A percentile compares a stretch with the other conserved stretches of the same genome.
Conservation (phyloP, 2,888 invertebrate species). For the Drosophila gaucha region DNA sequence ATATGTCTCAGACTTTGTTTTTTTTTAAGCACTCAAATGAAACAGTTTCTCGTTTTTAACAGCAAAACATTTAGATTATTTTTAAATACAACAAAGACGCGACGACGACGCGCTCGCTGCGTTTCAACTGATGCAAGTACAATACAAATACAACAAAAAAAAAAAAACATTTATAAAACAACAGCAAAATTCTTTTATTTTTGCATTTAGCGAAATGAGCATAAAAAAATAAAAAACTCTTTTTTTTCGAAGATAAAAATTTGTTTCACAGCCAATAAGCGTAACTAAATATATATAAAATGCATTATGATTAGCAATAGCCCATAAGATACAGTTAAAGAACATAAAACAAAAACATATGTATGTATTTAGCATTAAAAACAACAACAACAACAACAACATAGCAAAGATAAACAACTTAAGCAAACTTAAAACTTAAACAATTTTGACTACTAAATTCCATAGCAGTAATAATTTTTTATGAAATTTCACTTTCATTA, state of each 20-base stretch:
- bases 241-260: slow-evolving; percentile 44
- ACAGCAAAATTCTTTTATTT: slow-evolving; percentile 51
- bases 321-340: slow-evolving; percentile 71
- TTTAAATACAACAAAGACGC: slow-evolving; percentile 56
- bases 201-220: slow-evolving; percentile 47
- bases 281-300: slow-evolving; percentile 52
- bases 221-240: slow-evolving; percentile 9
- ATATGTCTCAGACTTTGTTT: slow-evolving; percentile 11
- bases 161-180: slow-evolving; percentile 31
- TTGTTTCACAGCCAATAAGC: slow-evolving; percentile 72
- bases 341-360: slow-evolving; percentile 28
- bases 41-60: slow-evolving; percentile 75
- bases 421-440: slow-evolving; percentile 42
- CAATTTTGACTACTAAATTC: slow-evolving; percentile 43
- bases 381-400: slow-evolving; percentile 35
- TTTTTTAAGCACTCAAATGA: slow-evolving; percentile 33
- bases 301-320: slow-evolving; percentile 78
- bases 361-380: slow-evolving; percentile 50
- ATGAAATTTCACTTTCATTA: slow-evolving; percentile 15
- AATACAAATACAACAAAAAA: slow-evolving; percentile 47
- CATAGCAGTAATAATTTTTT: slow-evolving; percentile 43
- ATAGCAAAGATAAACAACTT: slow-evolving; percentile 57
- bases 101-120: slow-evolving; percentile 33
- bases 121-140: slow-evolving; percentile 80
- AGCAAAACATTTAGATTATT: slow-evolving; percentile 53